Evolutionary conservation across 2,888 invertebrate species (phyloP), one percentile per base, ranked within the genome.

Genomic region (Patella ulyssiponensis): DNA sequence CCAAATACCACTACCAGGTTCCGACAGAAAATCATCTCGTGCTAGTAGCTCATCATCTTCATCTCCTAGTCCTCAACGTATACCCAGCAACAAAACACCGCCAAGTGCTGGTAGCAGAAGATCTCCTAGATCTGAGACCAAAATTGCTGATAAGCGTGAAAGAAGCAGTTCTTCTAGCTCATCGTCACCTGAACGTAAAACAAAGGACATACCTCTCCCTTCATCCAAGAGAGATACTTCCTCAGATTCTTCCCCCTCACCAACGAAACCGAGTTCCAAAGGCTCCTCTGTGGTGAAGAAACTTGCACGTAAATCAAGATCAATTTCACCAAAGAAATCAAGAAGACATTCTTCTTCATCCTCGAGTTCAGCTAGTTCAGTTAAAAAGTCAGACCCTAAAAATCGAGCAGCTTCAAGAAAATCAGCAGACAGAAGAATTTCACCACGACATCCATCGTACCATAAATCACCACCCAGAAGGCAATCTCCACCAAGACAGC

Each of bases 401-500:
- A 44, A 7, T 9, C 7, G 44, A 9, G 7, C 44, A 51, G 53
- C 73, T 20, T 79, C 81, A 69, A 73, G 69, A 27, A 79, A 76
- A 74, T 76, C 80, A 64, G 54, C 14, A 44, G 78, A 20, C 17
- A 44, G 69, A 56, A 73, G 71, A 53, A 44, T 54, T 20, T 33
- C 52, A 54, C 71, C 69, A 64, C 20, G 15, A n/a, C 71, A 23
- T 0, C 64, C 51, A 27, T 12, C 20, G 69, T 52, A 64, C 23
- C 44, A 64, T 9, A 80, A 80, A 17, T 80, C 81, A 52, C 77
- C 70, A 33, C 71, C 75, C 73, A 77, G 78, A 64, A 77, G 77
- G 33, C 56, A 77, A 73, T 53, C 44, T 20, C 17, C 71, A 72
- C 20, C 51, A 52, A 73, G 75, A 51, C 23, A 53, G n/a, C 69